Evolutionary conservation across 2,888 invertebrate genomes (phyloP).

Genomic region (Polyommatus icarus): DNA sequence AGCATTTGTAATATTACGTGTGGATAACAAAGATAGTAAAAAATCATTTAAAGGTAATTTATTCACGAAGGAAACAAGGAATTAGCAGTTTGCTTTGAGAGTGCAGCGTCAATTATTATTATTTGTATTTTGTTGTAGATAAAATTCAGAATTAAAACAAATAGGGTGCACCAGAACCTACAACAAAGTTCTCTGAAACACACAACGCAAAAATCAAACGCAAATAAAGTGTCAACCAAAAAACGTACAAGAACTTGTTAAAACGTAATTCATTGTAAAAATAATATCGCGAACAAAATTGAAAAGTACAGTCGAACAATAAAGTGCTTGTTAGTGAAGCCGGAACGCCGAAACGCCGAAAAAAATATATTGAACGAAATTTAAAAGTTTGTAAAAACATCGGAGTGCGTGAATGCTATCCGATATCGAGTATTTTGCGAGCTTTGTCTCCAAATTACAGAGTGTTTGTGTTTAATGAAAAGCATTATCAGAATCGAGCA

Average conservation of each 20-base stretch:
- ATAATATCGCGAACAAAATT: neutral
- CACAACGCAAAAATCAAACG: neutral
- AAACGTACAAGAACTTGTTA: neutral
- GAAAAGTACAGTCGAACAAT: conserved; percentile 15
- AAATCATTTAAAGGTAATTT: no score
- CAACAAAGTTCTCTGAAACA: no score
- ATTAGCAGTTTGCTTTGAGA: no score
- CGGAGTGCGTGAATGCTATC: conserved; percentile 19
- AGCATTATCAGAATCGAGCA: neutral
- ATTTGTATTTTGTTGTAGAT: no score
- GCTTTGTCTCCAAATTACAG: conserved; percentile 12
- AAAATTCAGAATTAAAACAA: neutral
- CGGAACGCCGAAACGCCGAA: neutral
- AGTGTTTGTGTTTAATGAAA: conserved; percentile 11
- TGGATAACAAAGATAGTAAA: no score
- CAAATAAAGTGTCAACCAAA: neutral
- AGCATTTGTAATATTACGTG: no score
- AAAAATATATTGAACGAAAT: conserved; percentile 16
- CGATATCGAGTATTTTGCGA: conserved; percentile 13
- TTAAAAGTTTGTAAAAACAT: conserved; percentile 17
- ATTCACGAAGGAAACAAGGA: no score
- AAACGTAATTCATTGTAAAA: neutral
- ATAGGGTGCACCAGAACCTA: no score
- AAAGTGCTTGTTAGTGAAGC: conserved; percentile 13
- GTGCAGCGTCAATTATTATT: no score